phyloP scores from a whole-genome alignment of 2,797 vertebrate genomes.

The Nannoperca australis region DNA sequence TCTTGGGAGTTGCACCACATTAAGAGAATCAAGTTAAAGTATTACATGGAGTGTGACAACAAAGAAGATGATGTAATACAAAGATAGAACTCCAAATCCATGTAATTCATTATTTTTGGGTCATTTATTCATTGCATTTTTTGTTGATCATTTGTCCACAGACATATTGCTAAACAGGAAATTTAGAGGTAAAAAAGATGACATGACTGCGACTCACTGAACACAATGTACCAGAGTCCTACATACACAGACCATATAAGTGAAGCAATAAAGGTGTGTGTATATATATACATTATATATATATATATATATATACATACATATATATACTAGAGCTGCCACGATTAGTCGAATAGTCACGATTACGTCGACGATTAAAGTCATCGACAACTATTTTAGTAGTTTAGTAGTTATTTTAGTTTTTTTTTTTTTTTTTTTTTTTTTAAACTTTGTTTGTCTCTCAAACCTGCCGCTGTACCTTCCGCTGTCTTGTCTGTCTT shows the following conservation, averaged over 20 bases:
- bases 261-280: neutral
- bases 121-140: neutral
- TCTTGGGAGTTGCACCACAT: neutral
- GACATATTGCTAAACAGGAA: neutral
- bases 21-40: neutral
- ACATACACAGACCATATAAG: neutral
- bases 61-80: neutral
- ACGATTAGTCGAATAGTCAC: too few species aligned
- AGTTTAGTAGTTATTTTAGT: too few species aligned
- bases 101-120: neutral
- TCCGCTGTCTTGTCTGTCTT: too few species aligned
- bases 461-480: too few species aligned
- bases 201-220: neutral
- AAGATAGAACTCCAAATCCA: neutral
- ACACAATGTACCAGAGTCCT: constrained; percentile 21
- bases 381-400: too few species aligned
- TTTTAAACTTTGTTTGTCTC: too few species aligned
- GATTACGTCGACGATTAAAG: too few species aligned
- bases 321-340: too few species aligned
- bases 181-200: neutral
- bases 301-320: too few species aligned
- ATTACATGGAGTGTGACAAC: neutral
- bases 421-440: too few species aligned
- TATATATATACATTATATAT: too few species aligned
- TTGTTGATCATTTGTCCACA: neutral